A percentile compares a stretch with the other conserved stretches of the same genome.
Evolutionary conservation across 64 coral and sea anemone genomes (phyloP).

Genomic region (Porites lutea): DNA sequence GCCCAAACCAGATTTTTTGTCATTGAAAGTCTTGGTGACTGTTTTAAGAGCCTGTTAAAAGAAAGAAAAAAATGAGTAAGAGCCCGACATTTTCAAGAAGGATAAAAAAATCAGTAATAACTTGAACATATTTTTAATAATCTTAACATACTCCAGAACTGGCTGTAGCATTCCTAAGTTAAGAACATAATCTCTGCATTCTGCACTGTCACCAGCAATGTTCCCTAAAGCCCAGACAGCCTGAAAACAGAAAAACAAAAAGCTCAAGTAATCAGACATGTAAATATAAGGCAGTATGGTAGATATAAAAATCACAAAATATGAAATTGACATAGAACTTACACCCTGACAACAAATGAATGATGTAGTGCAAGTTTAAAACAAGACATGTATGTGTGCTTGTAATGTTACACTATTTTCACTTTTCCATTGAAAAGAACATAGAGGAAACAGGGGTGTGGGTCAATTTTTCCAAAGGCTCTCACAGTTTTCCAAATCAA

Average conservation of each 20-base stretch:
- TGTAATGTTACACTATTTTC: background rate
- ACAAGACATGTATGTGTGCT: background rate
- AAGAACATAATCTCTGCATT: slow-evolving; percentile 97
- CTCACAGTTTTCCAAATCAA: no score
- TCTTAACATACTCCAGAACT: slow-evolving; percentile 72
- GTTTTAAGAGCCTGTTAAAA: slow-evolving; percentile 77
- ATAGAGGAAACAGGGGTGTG: no score
- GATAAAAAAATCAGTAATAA: no score
- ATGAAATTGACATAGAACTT: no score
- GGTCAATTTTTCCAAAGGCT: no score
- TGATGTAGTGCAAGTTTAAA: background rate
- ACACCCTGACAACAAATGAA: background rate
- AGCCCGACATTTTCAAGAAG: no score
- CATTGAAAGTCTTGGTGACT: slow-evolving; percentile 88
- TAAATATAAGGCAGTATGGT: no score
- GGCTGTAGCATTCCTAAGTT: slow-evolving; percentile 86
- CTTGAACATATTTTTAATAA: no score
- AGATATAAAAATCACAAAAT: background rate
- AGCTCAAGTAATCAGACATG: background rate
- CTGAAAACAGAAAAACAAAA: slow-evolving; percentile 9
- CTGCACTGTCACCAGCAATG: slow-evolving; percentile 98
- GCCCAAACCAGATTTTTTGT: slow-evolving; percentile 98
- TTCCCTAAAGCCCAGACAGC: slow-evolving; percentile 98
- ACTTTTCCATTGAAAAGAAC: background rate
- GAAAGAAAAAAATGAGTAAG: background rate